Conservation (phyloP, 2,888 invertebrate genomes). For the Nymphalis urticae region DNA sequence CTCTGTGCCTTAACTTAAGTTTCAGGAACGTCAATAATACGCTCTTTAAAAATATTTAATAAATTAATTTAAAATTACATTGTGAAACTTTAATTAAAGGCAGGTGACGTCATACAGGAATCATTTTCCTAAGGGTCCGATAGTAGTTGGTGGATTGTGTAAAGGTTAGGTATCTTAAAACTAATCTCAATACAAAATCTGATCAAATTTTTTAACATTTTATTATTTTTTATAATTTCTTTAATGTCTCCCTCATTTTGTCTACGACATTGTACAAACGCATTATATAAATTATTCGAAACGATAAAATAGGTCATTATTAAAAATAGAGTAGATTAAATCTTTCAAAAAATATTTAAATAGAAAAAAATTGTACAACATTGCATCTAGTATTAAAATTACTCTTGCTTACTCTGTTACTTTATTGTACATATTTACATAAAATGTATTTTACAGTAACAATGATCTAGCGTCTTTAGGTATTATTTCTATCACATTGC, state of each 20-base stretch:
- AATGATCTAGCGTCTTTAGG: constrained; percentile 81
- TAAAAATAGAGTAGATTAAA: constrained; percentile 80
- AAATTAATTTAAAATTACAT: constrained; percentile 5
- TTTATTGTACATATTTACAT: constrained; percentile 80
- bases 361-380: constrained; percentile 78
- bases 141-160: constrained; percentile 49
- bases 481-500: constrained; percentile 80
- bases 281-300: constrained; percentile 80
- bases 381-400: constrained; percentile 78
- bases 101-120: constrained; percentile 61
- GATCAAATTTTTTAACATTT: constrained; percentile 73
- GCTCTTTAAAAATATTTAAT: constrained; percentile 2
- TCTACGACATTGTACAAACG: constrained; percentile 79
- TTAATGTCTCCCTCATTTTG: constrained; percentile 75
- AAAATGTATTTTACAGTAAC: constrained; percentile 79
- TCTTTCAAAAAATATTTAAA: constrained; percentile 79
- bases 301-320: constrained; percentile 80
- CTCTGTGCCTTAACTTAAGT: constrained; percentile 56
- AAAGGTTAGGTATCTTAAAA: constrained; percentile 53
- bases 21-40: constrained; percentile 38
- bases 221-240: constrained; percentile 80
- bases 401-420: constrained; percentile 72
- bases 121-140: constrained; percentile 65
- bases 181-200: constrained; percentile 70
- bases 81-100: constrained; percentile 58